phyloP scores from a whole-genome alignment of 2,113 vertebrate genomes.

The Tetraodon nigroviridis region DNA sequence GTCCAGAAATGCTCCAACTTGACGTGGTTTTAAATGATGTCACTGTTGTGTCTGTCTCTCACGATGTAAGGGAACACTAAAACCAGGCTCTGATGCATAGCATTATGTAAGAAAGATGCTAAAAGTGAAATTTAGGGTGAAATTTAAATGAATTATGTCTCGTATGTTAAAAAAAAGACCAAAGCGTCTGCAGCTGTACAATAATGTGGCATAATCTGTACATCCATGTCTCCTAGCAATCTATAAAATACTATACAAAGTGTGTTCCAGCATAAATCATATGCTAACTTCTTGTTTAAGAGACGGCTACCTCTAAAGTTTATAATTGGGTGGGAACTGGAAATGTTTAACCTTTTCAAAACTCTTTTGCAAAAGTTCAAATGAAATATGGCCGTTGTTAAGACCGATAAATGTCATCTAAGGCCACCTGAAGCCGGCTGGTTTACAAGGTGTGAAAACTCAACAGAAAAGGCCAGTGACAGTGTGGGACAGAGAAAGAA shows the following conservation, averaged over 20 bases:
- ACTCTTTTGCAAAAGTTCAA: conserved; percentile 38
- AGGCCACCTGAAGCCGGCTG: conserved; percentile 8
- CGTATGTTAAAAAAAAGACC: too few species aligned
- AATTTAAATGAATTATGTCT: too few species aligned
- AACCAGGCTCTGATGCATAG: too few species aligned
- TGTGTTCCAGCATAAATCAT: background rate
- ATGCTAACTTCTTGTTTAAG: background rate
- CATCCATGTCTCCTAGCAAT: background rate
- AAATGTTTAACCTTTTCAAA: conserved; percentile 32
- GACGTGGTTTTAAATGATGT: too few species aligned
- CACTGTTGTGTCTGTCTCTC: too few species aligned
- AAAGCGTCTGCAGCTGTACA: too few species aligned
- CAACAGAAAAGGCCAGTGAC: background rate
- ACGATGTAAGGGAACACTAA: too few species aligned
- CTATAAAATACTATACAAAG: conserved; percentile 1
- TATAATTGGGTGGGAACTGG: conserved; percentile 19
- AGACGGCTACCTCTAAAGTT: conserved; percentile 3
- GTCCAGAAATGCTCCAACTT: too few species aligned
- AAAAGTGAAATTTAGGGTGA: too few species aligned
- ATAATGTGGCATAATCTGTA: background rate
- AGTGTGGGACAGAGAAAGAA: conserved; percentile 1
- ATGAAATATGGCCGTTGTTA: conserved; percentile 29
- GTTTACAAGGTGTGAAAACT: conserved; percentile 7
- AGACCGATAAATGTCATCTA: conserved; percentile 3
- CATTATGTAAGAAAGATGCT: too few species aligned